Conservation (phyloP, 2,888 invertebrate species). For the Leptinotarsa juncta region DNA sequence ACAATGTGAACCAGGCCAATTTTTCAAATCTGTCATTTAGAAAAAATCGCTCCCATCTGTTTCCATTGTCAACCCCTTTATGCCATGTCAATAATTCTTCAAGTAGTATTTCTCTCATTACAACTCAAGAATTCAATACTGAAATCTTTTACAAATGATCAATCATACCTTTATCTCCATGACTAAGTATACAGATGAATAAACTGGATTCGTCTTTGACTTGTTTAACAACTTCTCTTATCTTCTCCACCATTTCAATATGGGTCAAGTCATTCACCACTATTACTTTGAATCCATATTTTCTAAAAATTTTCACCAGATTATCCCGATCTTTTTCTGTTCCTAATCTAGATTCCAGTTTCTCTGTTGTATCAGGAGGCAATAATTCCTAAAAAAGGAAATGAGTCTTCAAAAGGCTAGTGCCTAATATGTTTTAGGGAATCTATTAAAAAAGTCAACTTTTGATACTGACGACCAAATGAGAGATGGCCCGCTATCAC, state of each 20-base stretch:
- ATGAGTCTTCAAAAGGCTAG: conserved; percentile 31
- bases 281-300: conserved; percentile 61
- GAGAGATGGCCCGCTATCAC: too few relatives aligned
- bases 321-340: conserved; percentile 60
- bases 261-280: conserved; percentile 57
- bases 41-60: too few relatives aligned
- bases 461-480: too few relatives aligned
- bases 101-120: too few relatives aligned
- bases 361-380: conserved; percentile 36
- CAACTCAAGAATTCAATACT: too few relatives aligned
- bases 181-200: conserved; percentile 65
- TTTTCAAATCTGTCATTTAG: neutral
- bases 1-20: neutral
- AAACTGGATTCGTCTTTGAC: conserved; percentile 61
- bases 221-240: conserved; percentile 52
- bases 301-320: conserved; percentile 59
- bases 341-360: conserved; percentile 61
- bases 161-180: conserved; percentile 62
- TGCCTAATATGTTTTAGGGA: neutral
- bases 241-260: conserved; percentile 52
- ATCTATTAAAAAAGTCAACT: neutral
- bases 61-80: too few relatives aligned
- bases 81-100: too few relatives aligned
- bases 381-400: conserved; percentile 53
- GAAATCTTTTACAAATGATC: neutral